Evolutionary conservation across 92 coral and sea anemone genomes (phyloP).

Genomic region (Porites rus): DNA sequence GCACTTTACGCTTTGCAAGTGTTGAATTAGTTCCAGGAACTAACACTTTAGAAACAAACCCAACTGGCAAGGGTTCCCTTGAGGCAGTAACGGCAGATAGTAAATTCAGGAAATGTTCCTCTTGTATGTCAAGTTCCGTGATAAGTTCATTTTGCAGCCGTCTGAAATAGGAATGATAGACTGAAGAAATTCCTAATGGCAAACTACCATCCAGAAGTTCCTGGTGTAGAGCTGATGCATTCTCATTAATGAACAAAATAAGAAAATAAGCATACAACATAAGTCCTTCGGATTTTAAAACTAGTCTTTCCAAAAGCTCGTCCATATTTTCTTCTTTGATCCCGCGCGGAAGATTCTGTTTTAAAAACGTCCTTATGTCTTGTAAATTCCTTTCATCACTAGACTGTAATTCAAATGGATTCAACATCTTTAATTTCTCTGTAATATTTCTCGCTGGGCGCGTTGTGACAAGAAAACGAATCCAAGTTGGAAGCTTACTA

Average conservation of each 20-base stretch:
- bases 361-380: conserved; percentile 5
- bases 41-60: conserved; percentile 8
- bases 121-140: conserved; percentile 7
- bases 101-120: conserved; percentile 1
- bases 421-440: background rate
- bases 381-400: too few species aligned
- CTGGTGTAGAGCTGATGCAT: background rate
- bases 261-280: conserved; percentile 31
- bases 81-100: background rate
- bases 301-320: conserved; percentile 2
- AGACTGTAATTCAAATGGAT: background rate
- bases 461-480: conserved; percentile 44
- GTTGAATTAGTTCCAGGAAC: background rate
- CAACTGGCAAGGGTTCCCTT: conserved; percentile 8
- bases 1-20: conserved; percentile 2
- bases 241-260: background rate
- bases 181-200: background rate
- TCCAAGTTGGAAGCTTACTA: conserved; percentile 6
- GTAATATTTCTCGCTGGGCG: too few species aligned
- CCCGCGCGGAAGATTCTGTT: conserved; percentile 21
- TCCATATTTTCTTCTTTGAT: background rate
- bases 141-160: conserved; percentile 21
- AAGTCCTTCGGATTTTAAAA: conserved; percentile 56
- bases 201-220: conserved; percentile 4
- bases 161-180: too few species aligned